Base-by-base conservation (phyloP, 1,140 invertebrate species). In the Dinothrombium tinctorium region DNA sequence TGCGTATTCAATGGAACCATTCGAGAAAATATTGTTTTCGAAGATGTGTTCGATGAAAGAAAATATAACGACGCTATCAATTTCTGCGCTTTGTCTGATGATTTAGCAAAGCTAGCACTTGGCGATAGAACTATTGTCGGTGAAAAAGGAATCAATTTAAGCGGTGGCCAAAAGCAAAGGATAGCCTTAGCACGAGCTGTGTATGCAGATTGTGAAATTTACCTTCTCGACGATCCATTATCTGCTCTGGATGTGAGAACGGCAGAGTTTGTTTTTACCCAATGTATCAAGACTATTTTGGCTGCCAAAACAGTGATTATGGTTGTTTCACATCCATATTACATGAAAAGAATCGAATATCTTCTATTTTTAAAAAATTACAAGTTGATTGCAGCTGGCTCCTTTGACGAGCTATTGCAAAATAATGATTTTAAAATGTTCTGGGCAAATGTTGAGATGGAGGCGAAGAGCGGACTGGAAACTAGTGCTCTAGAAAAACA, bases 1-100 rank as follows among this genome's bases (percentile, higher is more conserved):
- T 89, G 82, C 82, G 64, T 87, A 1, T 56, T 76, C 28, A 83
- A 86, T 54, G 65, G 67, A n/a, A 73, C 74, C 1, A 59, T 87
- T 12, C 62, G 71, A 35, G 73, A 82, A 26, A 87, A 87, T 55
- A 77, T 87, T 45, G 53, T 80, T 1, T 82, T 86, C 57, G 78
- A 72, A 2, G 64, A 67, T 38, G 54, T 61, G 2, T 76, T 47
- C 62, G 69, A 50, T 11, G n/a, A 29, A 37, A 37, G 22, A 41
- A 47, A 48, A 26, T 57, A 55, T 33, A 39, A 48, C 17, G 44
- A 51, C 41, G 49, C 55, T 15, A 36, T 79, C 7, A 58, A 66
- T 29, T 71, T 72, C 8, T 76, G 74, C 50, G 69, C 69, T 14
- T 60, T 81, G 2, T 62, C 71, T 44, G 64, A 68, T 9, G 77